Conservation (phyloP, 2,113 vertebrate genomes). For the Podarcis cretensis region DNA sequence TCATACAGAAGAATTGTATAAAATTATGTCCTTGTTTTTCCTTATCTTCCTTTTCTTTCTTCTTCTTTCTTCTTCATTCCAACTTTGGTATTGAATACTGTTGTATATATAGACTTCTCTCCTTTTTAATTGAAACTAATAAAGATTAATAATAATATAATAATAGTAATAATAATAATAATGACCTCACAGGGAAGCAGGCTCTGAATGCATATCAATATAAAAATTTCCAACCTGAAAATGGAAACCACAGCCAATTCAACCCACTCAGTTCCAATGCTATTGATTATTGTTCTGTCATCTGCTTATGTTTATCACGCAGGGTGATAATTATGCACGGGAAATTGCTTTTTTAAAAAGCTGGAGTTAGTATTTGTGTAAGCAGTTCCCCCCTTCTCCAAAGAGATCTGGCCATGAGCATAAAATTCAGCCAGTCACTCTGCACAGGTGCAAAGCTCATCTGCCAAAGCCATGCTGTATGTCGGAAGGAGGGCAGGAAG, state of each 20-base stretch:
- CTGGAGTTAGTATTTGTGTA: slow-evolving; percentile 7
- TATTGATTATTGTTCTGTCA: slow-evolving; percentile 16
- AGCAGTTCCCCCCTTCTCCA: slow-evolving; percentile 3
- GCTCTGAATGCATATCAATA: too few species aligned
- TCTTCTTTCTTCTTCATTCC: too few species aligned
- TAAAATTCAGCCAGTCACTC: neutral
- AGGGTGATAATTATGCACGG: slow-evolving; percentile 35
- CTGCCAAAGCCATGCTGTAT: slow-evolving; percentile 12
- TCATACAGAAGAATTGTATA: too few species aligned
- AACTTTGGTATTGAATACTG: too few species aligned
- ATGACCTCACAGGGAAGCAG: too few species aligned
- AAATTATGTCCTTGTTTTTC: too few species aligned
- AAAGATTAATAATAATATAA: too few species aligned
- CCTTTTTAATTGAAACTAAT: too few species aligned
- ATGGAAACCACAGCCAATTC: neutral
- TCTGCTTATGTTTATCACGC: slow-evolving; percentile 10
- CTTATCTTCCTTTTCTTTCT: too few species aligned
- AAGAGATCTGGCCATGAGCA: neutral
- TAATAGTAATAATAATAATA: too few species aligned
- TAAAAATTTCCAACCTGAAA: neutral
- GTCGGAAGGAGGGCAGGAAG: slow-evolving; percentile 23
- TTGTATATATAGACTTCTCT: too few species aligned
- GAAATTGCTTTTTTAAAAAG: neutral
- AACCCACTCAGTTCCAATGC: neutral
- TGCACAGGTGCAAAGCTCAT: slow-evolving; percentile 22